Conservation (phyloP, 2,797 vertebrate genomes). For the Amblyopsis hoosieri region DNA sequence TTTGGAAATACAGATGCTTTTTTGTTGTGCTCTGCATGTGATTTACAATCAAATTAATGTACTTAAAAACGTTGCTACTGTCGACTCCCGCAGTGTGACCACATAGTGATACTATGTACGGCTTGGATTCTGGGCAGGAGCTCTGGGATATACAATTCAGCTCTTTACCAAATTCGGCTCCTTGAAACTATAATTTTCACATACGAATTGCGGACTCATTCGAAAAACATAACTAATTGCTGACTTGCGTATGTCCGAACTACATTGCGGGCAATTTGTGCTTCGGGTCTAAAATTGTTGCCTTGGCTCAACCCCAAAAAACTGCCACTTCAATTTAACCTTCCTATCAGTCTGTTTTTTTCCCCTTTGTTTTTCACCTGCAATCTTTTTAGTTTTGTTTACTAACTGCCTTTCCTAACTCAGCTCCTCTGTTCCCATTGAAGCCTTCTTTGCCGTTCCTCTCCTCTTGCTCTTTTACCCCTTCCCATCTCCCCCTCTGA, state of each 20-base stretch:
- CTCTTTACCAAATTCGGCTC: conserved; percentile 26
- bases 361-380: conserved; percentile 8
- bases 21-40: conserved; percentile 62
- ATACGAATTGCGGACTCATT: conserved; percentile 37
- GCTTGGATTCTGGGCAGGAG: conserved; percentile 32
- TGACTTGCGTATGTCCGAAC: conserved; percentile 10
- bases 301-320: conserved; percentile 12
- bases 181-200: conserved; percentile 27
- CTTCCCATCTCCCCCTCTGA: conserved; percentile 39
- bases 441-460: background rate
- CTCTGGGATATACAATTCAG: conserved; percentile 27
- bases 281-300: conserved; percentile 1
- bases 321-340: background rate
- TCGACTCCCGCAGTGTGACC: conserved; percentile 56
- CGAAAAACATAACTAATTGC: conserved; percentile 19
- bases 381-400: conserved; percentile 7
- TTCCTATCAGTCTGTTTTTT: conserved; percentile 1
- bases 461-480: conserved; percentile 13
- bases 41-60: conserved; percentile 67
- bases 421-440: background rate
- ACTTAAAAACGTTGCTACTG: conserved; percentile 58
- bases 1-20: conserved; percentile 55
- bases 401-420: conserved; percentile 27
- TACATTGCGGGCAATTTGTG: background rate
- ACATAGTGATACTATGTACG: conserved; percentile 40